phyloP scores from a whole-genome alignment of 2,888 invertebrate genomes.

The Graphium colonna region DNA sequence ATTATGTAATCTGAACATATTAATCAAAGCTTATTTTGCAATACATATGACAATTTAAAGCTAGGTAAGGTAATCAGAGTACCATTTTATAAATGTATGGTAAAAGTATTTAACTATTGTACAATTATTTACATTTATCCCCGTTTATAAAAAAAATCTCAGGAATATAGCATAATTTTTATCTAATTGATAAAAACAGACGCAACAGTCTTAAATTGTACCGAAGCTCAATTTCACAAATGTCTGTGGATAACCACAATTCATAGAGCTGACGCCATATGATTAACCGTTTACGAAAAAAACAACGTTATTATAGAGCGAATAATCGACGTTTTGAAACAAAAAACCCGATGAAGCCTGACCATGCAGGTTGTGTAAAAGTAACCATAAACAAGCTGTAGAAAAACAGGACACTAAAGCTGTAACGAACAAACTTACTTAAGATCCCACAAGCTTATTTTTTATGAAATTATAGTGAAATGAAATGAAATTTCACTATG shows the following conservation, averaged over 20 bases:
- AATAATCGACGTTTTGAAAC: conserved; percentile 36
- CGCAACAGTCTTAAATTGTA: conserved; percentile 6
- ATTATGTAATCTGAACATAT: no score
- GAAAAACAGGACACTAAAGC: neutral
- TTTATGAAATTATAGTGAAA: no score
- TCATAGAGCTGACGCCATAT: conserved; percentile 20
- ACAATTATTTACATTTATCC: no score
- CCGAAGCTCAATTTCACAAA: conserved; percentile 5
- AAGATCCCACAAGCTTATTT: no score
- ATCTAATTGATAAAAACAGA: neutral
- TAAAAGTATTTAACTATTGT: no score
- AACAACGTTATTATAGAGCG: conserved; percentile 25
- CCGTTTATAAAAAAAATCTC: no score
- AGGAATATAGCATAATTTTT: no score
- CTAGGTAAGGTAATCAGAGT: neutral
- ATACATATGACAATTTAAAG: no score
- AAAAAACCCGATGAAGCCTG: conserved; percentile 63
- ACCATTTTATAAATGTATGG: no score
- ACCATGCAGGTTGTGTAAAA: conserved; percentile 47
- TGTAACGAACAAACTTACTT: no score
- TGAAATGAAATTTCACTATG: no score
- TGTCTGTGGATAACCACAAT: conserved; percentile 22
- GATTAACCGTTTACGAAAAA: conserved; percentile 21
- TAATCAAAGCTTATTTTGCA: no score
- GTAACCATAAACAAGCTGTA: conserved; percentile 1